These are phyloP conservation scores for Peromyscus polionotus DNA, from an alignment of 2,113 vertebrate species.

Conservation along the genomic window DNA sequence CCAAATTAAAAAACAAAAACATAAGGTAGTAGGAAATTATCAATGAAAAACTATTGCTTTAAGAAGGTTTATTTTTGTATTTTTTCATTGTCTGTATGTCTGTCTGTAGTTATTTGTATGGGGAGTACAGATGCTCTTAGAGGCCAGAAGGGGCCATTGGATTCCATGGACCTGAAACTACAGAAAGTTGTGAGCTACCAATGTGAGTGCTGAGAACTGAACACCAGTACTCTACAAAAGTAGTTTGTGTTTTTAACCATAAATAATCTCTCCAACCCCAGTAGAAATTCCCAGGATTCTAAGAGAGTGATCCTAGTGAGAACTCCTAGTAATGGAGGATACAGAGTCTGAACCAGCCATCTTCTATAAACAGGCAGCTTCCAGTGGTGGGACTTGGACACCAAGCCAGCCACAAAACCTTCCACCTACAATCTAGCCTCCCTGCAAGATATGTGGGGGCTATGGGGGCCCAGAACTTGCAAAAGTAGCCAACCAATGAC, in stretches of 20 bases:
- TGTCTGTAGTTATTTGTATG: not conserved
- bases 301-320: not conserved
- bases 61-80: not conserved
- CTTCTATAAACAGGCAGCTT: not conserved
- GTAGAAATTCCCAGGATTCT: not conserved
- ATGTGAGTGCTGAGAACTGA: not conserved
- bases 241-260: not conserved
- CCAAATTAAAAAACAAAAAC: not conserved
- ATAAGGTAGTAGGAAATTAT: not conserved
- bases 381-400: not conserved
- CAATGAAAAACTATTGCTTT: not conserved
- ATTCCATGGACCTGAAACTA: not conserved
- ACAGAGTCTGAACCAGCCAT: not conserved
- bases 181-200: not conserved
- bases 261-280: not conserved
- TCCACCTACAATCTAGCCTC: not conserved
- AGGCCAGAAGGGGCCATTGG: not conserved
- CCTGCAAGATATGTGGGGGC: not conserved
- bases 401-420: not conserved
- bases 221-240: not conserved
- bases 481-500: not conserved
- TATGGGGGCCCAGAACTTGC: not conserved
- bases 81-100: not conserved
- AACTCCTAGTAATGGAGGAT: not conserved
- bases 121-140: not conserved